Percentiles rank a stretch among this genome's conserved stretches.
These are phyloP conservation scores for Drosophila flavopinicola DNA, from an alignment of 2,888 invertebrate species.

Conservation along the genomic window DNA sequence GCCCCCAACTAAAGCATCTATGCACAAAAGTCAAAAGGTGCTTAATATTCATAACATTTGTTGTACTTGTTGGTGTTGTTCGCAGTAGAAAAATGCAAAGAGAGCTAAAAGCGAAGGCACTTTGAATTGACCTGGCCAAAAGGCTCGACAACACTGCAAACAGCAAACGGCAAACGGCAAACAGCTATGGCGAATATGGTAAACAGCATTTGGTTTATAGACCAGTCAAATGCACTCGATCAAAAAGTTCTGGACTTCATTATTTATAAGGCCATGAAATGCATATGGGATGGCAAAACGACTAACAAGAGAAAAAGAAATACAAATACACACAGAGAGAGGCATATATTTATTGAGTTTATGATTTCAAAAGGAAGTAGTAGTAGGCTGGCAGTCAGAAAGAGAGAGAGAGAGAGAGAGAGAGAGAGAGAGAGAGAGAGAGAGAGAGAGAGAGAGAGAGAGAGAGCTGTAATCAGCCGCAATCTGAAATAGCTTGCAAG, in stretches of 20 bases:
- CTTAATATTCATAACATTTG: slow-evolving; percentile 60
- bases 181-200: slow-evolving; percentile 8
- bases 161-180: too few relatives aligned
- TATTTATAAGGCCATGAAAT: neutral
- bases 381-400: too few relatives aligned
- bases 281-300: neutral
- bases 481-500: too few relatives aligned
- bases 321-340: too few relatives aligned
- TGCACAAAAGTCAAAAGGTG: slow-evolving; percentile 59
- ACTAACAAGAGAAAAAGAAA: too few relatives aligned
- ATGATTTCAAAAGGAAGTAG: too few relatives aligned
- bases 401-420: neutral
- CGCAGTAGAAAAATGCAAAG: slow-evolving; percentile 3
- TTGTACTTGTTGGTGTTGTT: slow-evolving; percentile 4
- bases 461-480: neutral
- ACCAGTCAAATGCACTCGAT: slow-evolving; percentile 9
- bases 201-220: slow-evolving; percentile 29
- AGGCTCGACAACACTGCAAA: slow-evolving; percentile 15
- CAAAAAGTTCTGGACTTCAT: slow-evolving; percentile 6
- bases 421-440: neutral
- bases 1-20: slow-evolving; percentile 30
- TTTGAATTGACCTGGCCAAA: slow-evolving; percentile 32
- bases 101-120: slow-evolving; percentile 7
- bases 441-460: neutral
- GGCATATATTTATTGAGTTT: too few relatives aligned